phyloP scores from a whole-genome alignment of 2,797 vertebrate genomes.

The Poecilia velifera region DNA sequence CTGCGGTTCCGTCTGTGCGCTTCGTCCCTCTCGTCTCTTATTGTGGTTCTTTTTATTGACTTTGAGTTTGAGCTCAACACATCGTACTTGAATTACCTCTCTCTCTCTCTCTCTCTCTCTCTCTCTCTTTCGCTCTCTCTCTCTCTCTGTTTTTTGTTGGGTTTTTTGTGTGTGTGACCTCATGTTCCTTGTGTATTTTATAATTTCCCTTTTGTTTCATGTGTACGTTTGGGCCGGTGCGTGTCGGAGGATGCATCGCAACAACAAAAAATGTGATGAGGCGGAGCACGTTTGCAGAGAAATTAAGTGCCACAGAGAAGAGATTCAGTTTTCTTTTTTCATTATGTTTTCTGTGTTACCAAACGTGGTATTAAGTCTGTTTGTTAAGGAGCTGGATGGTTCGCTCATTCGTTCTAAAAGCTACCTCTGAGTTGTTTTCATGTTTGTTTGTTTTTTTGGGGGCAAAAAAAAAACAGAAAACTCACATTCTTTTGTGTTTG shows the following conservation, averaged over 20 bases:
- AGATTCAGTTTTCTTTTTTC: constrained; percentile 68
- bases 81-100: constrained; percentile 99
- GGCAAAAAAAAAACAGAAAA: constrained; percentile 63
- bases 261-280: constrained; percentile 42
- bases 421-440: constrained; percentile 92
- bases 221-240: constrained; percentile 33
- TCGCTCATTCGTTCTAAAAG: constrained; percentile 86
- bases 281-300: constrained; percentile 57
- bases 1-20: constrained; percentile 72
- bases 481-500: constrained; percentile 77
- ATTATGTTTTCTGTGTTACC: constrained; percentile 81
- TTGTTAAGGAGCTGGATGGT: constrained; percentile 77
- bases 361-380: constrained; percentile 86
- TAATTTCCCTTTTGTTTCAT: constrained; percentile 67
- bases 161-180: constrained; percentile 84
- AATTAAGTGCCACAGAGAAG: constrained; percentile 75
- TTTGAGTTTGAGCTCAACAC: constrained; percentile 88
- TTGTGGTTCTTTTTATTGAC: constrained; percentile 64
- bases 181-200: constrained; percentile 89
- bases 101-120: constrained; percentile 80
- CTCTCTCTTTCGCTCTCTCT: constrained; percentile 61
- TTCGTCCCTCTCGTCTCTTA: constrained; percentile 75
- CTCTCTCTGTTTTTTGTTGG: constrained; percentile 66
- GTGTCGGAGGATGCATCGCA: constrained; percentile 62
- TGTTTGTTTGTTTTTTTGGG: constrained; percentile 70